Evolutionary conservation across 2,113 vertebrate species (phyloP).

Genomic region (Lepus timidus): DNA sequence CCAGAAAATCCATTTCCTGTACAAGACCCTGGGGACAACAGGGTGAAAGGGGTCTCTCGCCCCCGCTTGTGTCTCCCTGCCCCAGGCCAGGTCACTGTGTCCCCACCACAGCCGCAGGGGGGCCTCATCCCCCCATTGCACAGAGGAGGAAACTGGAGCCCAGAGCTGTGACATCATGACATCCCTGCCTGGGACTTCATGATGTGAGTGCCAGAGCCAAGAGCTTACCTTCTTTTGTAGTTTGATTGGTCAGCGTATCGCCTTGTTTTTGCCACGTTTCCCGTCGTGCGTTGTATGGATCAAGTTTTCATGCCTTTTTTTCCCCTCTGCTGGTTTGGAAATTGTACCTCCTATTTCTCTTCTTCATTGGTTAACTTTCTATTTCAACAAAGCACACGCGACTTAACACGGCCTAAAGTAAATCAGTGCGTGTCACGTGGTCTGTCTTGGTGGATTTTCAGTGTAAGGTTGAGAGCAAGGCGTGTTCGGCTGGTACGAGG

Average conservation of each 20-base stretch:
- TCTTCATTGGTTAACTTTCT: background rate
- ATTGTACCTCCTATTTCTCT: background rate
- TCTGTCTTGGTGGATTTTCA: background rate
- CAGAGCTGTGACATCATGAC: background rate
- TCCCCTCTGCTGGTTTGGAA: slow-evolving; percentile 9
- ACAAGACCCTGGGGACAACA: background rate
- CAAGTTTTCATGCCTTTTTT: background rate
- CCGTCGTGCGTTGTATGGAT: background rate
- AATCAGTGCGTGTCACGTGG: background rate
- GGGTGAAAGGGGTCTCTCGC: accelerated
- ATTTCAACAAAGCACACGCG: slow-evolving; percentile 17
- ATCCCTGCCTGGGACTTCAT: background rate
- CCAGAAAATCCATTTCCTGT: background rate
- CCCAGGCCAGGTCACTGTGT: accelerated
- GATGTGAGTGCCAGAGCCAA: background rate
- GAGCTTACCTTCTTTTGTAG: background rate
- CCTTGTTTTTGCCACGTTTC: background rate
- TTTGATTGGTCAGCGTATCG: background rate
- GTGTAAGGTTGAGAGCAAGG: background rate
- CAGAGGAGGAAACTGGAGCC: background rate
- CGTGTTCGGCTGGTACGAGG: background rate
- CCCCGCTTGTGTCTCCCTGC: background rate
- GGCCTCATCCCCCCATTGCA: background rate
- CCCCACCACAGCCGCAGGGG: background rate
- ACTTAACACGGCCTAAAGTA: background rate